A percentile compares a stretch with the other conserved stretches of the same genome.
Conservation (phyloP, 2,888 invertebrate species). For the Microplitis manilae region DNA sequence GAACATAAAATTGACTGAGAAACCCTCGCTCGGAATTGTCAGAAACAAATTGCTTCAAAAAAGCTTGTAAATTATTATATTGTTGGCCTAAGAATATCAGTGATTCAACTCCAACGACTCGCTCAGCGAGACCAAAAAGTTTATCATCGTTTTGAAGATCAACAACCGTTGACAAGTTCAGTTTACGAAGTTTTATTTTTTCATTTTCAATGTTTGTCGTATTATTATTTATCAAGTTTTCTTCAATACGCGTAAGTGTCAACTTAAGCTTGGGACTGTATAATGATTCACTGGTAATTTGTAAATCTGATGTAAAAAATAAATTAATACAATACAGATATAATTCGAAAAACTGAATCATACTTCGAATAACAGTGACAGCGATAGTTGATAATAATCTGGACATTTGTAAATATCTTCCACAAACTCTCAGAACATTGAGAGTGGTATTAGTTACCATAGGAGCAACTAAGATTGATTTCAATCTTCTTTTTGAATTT, state of each 20-base stretch:
- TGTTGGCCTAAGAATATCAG: conserved; percentile 91
- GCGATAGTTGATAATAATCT: conserved; percentile 90
- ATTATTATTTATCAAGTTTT: conserved; percentile 77
- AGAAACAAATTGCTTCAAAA: conserved; percentile 84
- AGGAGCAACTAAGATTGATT: conserved; percentile 70
- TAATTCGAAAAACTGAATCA: conserved; percentile 94
- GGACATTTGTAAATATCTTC: conserved; percentile 94
- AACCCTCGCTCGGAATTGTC: conserved; percentile 78
- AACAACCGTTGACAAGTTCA: conserved; percentile 77
- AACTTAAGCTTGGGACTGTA: conserved; percentile 81
- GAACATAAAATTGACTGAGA: conserved; percentile 81
- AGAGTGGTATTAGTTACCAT: conserved; percentile 94
- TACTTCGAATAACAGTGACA: conserved; percentile 89
- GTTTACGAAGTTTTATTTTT: conserved; percentile 72
- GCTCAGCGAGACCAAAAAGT: conserved; percentile 86
- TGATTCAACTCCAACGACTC: conserved; percentile 94
- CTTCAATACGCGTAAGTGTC: conserved; percentile 84
- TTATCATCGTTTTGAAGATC: conserved; percentile 80
- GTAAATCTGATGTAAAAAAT: conserved; percentile 87
- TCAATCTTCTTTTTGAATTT: conserved; percentile 63
- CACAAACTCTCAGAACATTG: conserved; percentile 90
- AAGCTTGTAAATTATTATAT: conserved; percentile 86
- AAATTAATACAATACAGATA: conserved; percentile 91
- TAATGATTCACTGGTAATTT: conserved; percentile 73
- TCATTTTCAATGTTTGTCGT: conserved; percentile 61